phyloP scores from a whole-genome alignment of 2,113 vertebrate species.

The Lanius ludovicianus region DNA sequence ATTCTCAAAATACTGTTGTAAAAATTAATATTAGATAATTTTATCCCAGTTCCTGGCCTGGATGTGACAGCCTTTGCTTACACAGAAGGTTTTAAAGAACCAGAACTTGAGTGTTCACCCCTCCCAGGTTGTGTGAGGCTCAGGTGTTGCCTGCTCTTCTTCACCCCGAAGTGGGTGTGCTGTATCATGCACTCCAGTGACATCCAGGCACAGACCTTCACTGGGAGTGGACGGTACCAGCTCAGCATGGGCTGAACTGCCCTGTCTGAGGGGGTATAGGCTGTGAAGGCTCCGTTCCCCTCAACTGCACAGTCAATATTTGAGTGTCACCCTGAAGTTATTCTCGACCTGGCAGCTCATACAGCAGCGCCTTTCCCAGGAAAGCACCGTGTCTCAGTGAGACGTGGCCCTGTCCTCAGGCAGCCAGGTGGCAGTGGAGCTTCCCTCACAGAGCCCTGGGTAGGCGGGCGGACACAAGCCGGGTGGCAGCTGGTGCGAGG shows the following conservation, averaged over 20 bases:
- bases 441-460: neutral
- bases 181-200: accelerated
- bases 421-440: neutral
- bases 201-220: neutral
- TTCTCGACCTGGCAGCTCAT: neutral
- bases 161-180: neutral
- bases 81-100: neutral
- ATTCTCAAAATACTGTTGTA: neutral
- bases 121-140: accelerated
- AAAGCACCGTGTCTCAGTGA: accelerated
- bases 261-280: too few relatives aligned
- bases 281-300: neutral
- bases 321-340: neutral
- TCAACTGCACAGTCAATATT: neutral
- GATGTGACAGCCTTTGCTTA: neutral
- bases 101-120: too few relatives aligned
- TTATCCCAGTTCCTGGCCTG: neutral
- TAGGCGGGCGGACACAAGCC: accelerated
- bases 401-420: neutral
- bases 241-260: neutral
- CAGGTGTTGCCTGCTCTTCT: neutral
- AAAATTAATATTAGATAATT: neutral
- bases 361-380: neutral
- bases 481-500: neutral
- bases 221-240: accelerated